Evolutionary conservation across 30 jellyfish, hydroid and myxozoan genomes (phyloP), one percentile per base, ranked within the genome.

Genomic region (Aurelia aurita complex sp. Pacific): DNA sequence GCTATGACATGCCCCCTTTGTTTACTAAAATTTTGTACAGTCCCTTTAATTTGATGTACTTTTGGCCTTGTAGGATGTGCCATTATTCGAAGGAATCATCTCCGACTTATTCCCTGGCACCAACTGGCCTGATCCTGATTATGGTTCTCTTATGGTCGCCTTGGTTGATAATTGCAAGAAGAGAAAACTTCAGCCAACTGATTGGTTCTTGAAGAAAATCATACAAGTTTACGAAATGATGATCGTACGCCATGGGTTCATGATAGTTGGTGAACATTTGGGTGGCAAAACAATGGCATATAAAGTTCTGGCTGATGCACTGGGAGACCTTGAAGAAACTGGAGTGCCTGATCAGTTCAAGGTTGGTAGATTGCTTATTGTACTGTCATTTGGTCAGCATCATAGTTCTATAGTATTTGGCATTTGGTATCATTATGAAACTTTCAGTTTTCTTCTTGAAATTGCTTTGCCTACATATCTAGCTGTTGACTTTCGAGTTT

Each of bases 251-350:
- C 97, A 94, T 80, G 97, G 98, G n/a, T 88, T 94, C 76, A 94
- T 94, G 98, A 94, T 94, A 35, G 98, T 94, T 17, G 98, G 98
- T 17, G 98, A 88, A 2, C 97, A 97, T n/a, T 94, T 94, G 43
- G 97, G 98, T n/a, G 98, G 98, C 29, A 94, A 94, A 65, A 94
- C 98, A 17, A 88, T 86, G 89, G 94, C 99, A 38, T 94, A 88
- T 84, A 94, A 94, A 80, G 96, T 93, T 18, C 91, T 93, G 32
- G 98, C 98, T 16, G 87, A 83, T 14, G 90, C 97, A 4, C 79
- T 93, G 74, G 91, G 78, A 77, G 97, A 93, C 69, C 92, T 93
- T 17, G 99, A 88, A 76, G 76, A 51, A 8, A 75, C 91, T 16
- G 96, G 96, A 10, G 91, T 74, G 19, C 96, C 97, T 17, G 94